Percentiles rank a stretch among this genome's conserved stretches.
Evolutionary conservation across 2,113 vertebrate genomes (phyloP).

Genomic region (Myodes glareolus): DNA sequence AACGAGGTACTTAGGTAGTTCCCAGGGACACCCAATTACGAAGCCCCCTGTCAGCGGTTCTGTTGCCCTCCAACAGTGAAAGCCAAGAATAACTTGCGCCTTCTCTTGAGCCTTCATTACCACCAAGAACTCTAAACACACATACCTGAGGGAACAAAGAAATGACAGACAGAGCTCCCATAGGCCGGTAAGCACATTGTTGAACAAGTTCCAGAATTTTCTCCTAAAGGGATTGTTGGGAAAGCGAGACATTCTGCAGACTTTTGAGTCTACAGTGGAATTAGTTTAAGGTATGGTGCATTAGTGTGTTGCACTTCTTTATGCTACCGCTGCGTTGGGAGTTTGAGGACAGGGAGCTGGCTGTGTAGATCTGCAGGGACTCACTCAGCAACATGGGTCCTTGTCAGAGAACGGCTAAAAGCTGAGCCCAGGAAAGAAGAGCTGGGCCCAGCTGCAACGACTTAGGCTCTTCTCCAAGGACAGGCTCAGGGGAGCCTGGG

Average conservation of each 20-base stretch:
- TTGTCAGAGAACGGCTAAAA: background rate
- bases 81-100: constrained; percentile 54
- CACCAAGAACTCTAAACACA: constrained; percentile 44
- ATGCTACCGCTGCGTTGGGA: background rate
- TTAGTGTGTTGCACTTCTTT: background rate
- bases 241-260: background rate
- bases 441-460: background rate
- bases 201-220: constrained; percentile 26
- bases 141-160: background rate
- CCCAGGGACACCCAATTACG: background rate
- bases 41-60: constrained; percentile 35
- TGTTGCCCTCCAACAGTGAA: constrained; percentile 32
- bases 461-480: background rate
- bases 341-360: background rate
- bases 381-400: no score
- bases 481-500: background rate
- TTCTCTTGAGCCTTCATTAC: constrained; percentile 70
- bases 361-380: background rate
- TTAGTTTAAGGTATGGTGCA: background rate
- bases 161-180: constrained; percentile 11
- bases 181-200: background rate
- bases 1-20: constrained; percentile 10
- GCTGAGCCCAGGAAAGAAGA: background rate
- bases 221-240: background rate
- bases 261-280: background rate